phyloP scores from a whole-genome alignment of 1,140 invertebrate species.

The Sarcophaga peregrina region DNA sequence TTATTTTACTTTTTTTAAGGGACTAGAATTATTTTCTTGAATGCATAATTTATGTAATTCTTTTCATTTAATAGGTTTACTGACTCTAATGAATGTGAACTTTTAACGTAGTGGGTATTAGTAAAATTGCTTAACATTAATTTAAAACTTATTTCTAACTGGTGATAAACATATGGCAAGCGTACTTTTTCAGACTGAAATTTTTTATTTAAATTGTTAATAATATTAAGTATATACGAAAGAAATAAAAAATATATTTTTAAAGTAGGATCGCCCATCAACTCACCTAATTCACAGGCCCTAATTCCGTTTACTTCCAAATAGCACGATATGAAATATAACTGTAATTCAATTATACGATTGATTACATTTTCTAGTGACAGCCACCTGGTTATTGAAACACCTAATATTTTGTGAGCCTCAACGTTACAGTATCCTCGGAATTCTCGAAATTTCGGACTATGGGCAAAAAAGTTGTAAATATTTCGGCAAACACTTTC shows the following conservation, averaged over 20 bases:
- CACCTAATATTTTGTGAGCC: constrained; percentile 52
- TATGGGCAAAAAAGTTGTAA: constrained; percentile 51
- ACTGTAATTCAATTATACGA: constrained; percentile 38
- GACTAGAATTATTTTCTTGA: background rate
- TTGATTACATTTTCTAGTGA: constrained; percentile 47
- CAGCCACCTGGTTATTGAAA: constrained; percentile 51
- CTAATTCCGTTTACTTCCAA: no score
- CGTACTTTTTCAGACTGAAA: constrained; percentile 40
- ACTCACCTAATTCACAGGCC: no score
- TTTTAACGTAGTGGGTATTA: constrained; percentile 18
- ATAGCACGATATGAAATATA: constrained; percentile 30
- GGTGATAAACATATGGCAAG: no score
- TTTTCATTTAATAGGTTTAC: constrained; percentile 14
- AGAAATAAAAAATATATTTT: constrained; percentile 39
- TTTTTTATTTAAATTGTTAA: constrained; percentile 42
- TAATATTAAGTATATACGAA: constrained; percentile 37
- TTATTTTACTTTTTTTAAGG: constrained; percentile 16
- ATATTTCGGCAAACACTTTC: constrained; percentile 52
- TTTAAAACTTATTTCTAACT: constrained; percentile 40
- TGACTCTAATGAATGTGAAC: background rate
- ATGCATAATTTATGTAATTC: constrained; percentile 24
- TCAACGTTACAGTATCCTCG: no score
- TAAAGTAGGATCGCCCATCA: background rate
- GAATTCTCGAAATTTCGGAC: constrained; percentile 48
- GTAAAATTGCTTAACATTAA: constrained; percentile 43